Conservation (phyloP, 2,888 invertebrate genomes). For the Cephus sareptanus region DNA sequence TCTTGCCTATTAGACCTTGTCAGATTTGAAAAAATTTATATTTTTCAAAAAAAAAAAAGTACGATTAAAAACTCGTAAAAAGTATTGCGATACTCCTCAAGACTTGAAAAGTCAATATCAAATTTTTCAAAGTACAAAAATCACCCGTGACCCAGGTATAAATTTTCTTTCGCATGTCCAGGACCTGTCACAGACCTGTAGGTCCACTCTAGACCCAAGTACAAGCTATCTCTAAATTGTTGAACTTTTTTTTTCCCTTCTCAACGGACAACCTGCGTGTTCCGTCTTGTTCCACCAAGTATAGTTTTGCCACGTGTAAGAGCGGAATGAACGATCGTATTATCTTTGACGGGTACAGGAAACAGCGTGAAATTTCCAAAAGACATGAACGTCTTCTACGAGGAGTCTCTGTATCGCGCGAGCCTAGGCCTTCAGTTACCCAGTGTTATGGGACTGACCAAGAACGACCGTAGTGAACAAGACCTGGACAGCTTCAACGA, state of each 20-base stretch:
- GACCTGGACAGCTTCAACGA: slow-evolving; percentile 57
- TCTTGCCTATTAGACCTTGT: neutral
- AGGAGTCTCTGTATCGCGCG: slow-evolving; percentile 32
- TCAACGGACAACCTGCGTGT: neutral
- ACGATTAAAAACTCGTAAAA: too few relatives aligned
- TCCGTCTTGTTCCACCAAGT: neutral
- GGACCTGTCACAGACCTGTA: neutral
- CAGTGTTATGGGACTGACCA: slow-evolving; percentile 34
- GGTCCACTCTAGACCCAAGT: neutral
- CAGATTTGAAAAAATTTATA: neutral
- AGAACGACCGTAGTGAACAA: slow-evolving; percentile 56
- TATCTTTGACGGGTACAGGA: slow-evolving; percentile 29
- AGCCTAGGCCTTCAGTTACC: slow-evolving; percentile 36
- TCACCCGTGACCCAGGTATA: neutral
- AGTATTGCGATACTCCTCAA: too few relatives aligned
- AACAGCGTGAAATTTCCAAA: slow-evolving; percentile 37
- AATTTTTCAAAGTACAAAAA: neutral
- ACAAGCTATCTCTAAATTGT: neutral
- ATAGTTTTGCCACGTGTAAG: neutral
- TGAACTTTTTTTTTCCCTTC: neutral
- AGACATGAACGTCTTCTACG: slow-evolving; percentile 33
- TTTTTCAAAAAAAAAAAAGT: too few relatives aligned
- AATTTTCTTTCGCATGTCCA: slow-evolving; percentile 3
- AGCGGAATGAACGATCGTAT: neutral
- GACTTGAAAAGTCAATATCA: too few relatives aligned